Base-by-base conservation (phyloP, 2,113 vertebrate species). In the Cryptotis parvus region DNA sequence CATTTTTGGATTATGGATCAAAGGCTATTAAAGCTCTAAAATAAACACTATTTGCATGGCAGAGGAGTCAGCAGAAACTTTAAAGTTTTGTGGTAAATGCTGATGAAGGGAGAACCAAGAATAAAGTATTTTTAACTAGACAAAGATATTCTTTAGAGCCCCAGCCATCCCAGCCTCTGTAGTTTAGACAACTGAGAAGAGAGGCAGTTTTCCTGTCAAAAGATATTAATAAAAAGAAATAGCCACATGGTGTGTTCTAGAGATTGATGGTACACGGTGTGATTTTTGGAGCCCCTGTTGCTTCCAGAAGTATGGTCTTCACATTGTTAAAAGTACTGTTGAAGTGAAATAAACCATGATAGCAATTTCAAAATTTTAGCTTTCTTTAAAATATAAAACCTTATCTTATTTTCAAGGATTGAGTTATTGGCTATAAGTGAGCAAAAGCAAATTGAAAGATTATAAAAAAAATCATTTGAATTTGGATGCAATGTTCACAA, bases 151-250 rank as follows among this genome's bases (percentile, higher is more conserved):
- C 87, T 95, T 94, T 95, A 95, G 92, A 92, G 86, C 82, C 78
- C 92, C 83, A 83, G 84, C 76, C 92, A 74, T 94, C 31, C 33
- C 29, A 93, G 43, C 52, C 58, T 94, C 41, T 94, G 39, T 86
- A 79, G 93, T 95, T 96, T 90, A 93, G 88, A 93, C 84, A 95
- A 85, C 92, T 80, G 91, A 94, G 89, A 95, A 88, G 75, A 95
- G 69, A 95, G 79, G 66, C 83, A 88, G 91, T 88, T 93, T 94
- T 55, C 41, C 72, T 90, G 76, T 89, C 75, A 92, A 96, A 92
- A 92, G 92, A 86, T 75, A 85, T 95, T 95, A 89, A 91, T 96
- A 96, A 91, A n/a, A 96, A 92, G 89, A 96, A 89, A 91, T 73
- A 94, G 52, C 72, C 73, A 79, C 76, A 93, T 55, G 89, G 73